Evolutionary conservation across 2,888 invertebrate species (phyloP).

Genomic region (Trisateles emortualis): DNA sequence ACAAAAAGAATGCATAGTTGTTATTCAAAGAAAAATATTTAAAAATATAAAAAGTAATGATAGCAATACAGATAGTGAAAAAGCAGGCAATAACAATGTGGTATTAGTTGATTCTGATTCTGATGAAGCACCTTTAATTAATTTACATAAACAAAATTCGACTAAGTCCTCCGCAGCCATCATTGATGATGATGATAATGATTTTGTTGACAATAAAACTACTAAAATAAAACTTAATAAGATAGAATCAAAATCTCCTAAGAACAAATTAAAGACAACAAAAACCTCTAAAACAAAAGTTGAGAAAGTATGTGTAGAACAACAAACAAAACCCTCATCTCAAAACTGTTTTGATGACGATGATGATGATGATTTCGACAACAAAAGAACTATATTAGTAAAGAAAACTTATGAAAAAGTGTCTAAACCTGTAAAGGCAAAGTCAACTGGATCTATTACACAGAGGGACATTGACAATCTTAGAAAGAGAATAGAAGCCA

Average conservation of each 20-base stretch:
- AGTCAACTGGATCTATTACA: constrained; percentile 80
- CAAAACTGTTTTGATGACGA: constrained; percentile 65
- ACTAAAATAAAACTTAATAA: constrained; percentile 32
- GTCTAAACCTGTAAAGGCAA: constrained; percentile 67
- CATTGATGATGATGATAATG: constrained; percentile 53
- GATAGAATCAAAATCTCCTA: constrained; percentile 46
- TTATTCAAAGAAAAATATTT: constrained; percentile 76
- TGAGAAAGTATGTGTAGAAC: constrained; percentile 22
- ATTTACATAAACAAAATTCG: constrained; percentile 56
- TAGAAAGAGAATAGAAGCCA: constrained; percentile 72
- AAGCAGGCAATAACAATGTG: constrained; percentile 27
- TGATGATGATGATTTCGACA: constrained; percentile 70
- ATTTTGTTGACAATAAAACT: constrained; percentile 56
- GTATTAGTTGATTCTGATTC: constrained; percentile 72
- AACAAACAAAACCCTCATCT: constrained; percentile 49
- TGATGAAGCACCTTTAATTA: constrained; percentile 70
- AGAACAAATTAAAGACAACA: constrained; percentile 51
- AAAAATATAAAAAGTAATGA: constrained; percentile 50
- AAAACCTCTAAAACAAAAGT: constrained; percentile 34
- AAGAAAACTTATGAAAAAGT: constrained; percentile 74
- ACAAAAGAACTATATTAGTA: constrained; percentile 71
- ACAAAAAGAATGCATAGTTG: constrained; percentile 78
- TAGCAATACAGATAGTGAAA: constrained; percentile 4
- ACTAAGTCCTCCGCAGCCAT: constrained; percentile 12
- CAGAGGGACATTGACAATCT: constrained; percentile 77